Evolutionary conservation across 2,888 invertebrate genomes (phyloP), one percentile per base, ranked within the genome.

Genomic region (Heliothis peltigera): DNA sequence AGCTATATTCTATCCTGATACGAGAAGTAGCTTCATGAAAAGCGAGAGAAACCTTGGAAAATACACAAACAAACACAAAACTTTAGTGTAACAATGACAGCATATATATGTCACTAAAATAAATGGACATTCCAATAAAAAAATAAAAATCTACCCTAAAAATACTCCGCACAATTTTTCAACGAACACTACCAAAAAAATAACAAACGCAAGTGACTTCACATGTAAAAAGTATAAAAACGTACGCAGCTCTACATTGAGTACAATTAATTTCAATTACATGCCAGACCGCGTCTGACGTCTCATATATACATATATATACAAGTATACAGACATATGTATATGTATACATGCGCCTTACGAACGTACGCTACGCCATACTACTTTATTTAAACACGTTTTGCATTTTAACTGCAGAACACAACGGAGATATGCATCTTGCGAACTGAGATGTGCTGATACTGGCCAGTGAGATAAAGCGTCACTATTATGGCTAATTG

Each of bases 211-310:
- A 52, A 55, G 55, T 64, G 48, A 4, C 10, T 49, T 61, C 58
- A 8, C 66, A 18, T 70, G 53, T 70, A 48, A 56, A 56, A 32
- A 22, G 39, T 56, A 44, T 43, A 67, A 73, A 64, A 75, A 47
- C 6, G 4, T 19, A 49, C 47, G 43, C 32, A 32, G 32, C 10
- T 47, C 57, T 53, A 60, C 49, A 63, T 44, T 77, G 60, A 64
- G 53, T 63, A 70, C 77, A 81, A 84, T 84, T 84, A 79, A 83
- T 84, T 77, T 77, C 81, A 79, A 84, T 82, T 82, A 84, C 71
- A 80, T 68, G 70, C 71, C 54, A 54, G 64, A 42, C 54, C 22
- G 54, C 59, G 44, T 25, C 48, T 54, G 75, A 71, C 78, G 51
- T 42, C 42, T 48, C 70, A 63, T 52, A 49, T 44, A 57, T 42